phyloP scores from a whole-genome alignment of 2,113 vertebrate genomes.

The Cephalopterus ornatus region DNA sequence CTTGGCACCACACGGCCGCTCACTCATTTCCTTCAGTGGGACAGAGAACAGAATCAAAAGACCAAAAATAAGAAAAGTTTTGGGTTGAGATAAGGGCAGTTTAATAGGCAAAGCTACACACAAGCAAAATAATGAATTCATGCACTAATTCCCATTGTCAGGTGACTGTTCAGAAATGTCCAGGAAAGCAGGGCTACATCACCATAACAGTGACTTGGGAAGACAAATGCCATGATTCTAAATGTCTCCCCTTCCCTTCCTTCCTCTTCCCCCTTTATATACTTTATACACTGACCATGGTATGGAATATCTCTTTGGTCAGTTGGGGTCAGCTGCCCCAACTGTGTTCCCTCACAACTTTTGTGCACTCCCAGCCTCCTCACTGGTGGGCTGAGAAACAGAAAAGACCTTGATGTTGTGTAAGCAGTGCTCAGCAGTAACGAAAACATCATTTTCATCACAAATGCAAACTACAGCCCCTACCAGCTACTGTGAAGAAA shows the following conservation, averaged over 20 bases:
- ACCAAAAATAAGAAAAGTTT: neutral
- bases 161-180: neutral
- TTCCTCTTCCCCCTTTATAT: neutral
- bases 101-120: fast-evolving
- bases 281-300: neutral
- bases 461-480: neutral
- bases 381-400: neutral
- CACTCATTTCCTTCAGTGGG: fast-evolving
- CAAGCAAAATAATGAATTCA: neutral
- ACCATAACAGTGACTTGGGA: fast-evolving
- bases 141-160: neutral
- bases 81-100: neutral
- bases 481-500: neutral
- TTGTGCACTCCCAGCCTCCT: neutral
- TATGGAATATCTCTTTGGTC: neutral
- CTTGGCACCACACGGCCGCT: fast-evolving
- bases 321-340: neutral
- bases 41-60: neutral
- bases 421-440: neutral
- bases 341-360: neutral
- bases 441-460: neutral
- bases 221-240: fast-evolving
- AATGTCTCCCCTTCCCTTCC: fast-evolving
- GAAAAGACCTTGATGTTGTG: neutral
- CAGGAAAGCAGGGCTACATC: neutral